Conservation (phyloP, 2,113 vertebrate genomes). For the Trogon surrucura region DNA sequence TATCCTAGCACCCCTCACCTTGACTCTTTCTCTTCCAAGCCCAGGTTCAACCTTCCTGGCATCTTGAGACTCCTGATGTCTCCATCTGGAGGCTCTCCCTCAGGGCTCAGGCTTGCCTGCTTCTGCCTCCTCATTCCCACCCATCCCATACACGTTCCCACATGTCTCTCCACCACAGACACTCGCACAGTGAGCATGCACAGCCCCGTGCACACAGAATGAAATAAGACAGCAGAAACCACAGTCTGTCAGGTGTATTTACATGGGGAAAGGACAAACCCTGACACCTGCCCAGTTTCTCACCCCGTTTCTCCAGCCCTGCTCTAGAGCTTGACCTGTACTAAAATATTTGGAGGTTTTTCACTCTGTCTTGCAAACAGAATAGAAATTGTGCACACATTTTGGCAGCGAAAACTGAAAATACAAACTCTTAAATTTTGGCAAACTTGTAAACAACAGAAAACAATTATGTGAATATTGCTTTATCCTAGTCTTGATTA, state of each 20-base stretch:
- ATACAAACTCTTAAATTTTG: background rate
- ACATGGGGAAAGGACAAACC: background rate
- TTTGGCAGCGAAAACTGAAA: background rate
- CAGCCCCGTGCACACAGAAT: background rate
- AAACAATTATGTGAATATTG: background rate
- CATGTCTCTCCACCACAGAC: rapidly evolving
- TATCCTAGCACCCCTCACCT: background rate
- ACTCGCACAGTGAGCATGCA: background rate
- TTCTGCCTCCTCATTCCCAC: background rate
- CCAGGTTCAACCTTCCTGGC: background rate
- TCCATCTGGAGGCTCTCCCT: rapidly evolving
- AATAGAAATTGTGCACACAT: background rate
- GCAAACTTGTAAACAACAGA: background rate
- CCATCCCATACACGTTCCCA: background rate
- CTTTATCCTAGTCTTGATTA: background rate
- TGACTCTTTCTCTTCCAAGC: background rate
- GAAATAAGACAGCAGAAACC: background rate
- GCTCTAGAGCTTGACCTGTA: background rate
- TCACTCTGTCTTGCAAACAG: background rate
- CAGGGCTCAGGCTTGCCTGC: background rate
- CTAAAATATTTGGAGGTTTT: background rate
- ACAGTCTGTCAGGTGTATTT: background rate
- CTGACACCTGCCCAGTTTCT: background rate
- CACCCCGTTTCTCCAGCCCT: background rate
- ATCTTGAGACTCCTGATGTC: background rate